Conservation (phyloP, 2,113 vertebrate species). For the Seriola quinqueradiata region DNA sequence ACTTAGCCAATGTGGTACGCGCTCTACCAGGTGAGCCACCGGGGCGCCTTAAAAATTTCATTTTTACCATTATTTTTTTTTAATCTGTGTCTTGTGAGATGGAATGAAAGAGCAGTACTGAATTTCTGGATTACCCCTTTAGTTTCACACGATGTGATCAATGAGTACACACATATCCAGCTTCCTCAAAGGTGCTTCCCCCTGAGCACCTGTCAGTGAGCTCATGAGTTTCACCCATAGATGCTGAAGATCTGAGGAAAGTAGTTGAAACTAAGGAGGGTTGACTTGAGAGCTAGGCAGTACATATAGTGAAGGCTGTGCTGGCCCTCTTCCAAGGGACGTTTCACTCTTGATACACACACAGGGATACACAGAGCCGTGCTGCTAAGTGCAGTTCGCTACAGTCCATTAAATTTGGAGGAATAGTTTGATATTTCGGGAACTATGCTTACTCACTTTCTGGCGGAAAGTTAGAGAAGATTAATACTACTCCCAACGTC, state of each 20-base stretch:
- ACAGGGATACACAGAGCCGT: neutral
- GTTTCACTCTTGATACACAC: neutral
- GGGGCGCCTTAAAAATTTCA: no score
- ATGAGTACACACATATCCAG: no score
- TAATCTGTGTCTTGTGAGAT: neutral
- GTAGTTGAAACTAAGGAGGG: neutral
- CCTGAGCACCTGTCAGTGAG: neutral
- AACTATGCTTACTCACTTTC: neutral
- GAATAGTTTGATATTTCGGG: neutral
- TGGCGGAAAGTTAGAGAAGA: neutral
- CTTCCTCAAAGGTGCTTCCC: neutral
- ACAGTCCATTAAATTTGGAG: slow-evolving; percentile 4
- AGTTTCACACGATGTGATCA: neutral
- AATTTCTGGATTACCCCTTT: neutral
- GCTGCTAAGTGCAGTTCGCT: neutral
- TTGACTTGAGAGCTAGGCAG: neutral
- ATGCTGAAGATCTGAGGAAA: neutral
- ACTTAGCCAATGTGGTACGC: no score
- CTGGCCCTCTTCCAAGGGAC: neutral
- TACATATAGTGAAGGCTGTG: neutral
- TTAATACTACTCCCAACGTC: neutral
- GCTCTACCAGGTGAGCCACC: no score
- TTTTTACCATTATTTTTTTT: neutral
- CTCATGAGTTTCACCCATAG: neutral
- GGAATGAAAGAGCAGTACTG: neutral